Evolutionary conservation across 1,140 invertebrate genomes (phyloP).

Genomic region (Pseudomyrmex sp.): DNA sequence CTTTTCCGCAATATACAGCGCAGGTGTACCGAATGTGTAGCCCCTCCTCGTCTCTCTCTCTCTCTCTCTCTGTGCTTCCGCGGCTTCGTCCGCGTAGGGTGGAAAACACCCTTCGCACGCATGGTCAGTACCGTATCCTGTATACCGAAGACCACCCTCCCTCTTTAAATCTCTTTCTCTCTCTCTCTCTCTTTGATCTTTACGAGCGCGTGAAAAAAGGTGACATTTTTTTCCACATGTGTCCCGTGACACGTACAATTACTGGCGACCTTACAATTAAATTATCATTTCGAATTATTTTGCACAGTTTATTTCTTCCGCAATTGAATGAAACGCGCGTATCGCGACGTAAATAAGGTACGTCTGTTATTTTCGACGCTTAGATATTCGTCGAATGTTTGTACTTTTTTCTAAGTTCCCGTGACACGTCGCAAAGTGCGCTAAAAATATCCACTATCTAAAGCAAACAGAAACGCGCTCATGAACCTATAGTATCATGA

Average conservation of each 20-base stretch:
- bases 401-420: neutral
- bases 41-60: slow-evolving; percentile 63
- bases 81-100: slow-evolving; percentile 65
- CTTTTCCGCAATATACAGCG: slow-evolving; percentile 84
- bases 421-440: neutral
- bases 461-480: neutral
- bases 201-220: slow-evolving; percentile 36
- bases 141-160: slow-evolving; percentile 57
- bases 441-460: slow-evolving; percentile 20
- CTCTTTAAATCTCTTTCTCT: slow-evolving; percentile 36
- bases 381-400: neutral
- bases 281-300: slow-evolving; percentile 33
- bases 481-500: no score
- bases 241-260: no score
- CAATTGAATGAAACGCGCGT: no score
- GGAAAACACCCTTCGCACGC: slow-evolving; percentile 70
- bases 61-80: slow-evolving; percentile 18
- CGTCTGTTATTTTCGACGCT: no score
- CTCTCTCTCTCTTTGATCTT: slow-evolving; percentile 16
- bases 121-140: slow-evolving; percentile 71
- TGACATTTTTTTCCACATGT: neutral
- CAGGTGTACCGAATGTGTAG: slow-evolving; percentile 83
- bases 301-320: neutral
- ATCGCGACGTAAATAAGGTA: no score
- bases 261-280: slow-evolving; percentile 11